Base-by-base conservation (phyloP, 2,888 invertebrate species). In the Lysandra bellargus region DNA sequence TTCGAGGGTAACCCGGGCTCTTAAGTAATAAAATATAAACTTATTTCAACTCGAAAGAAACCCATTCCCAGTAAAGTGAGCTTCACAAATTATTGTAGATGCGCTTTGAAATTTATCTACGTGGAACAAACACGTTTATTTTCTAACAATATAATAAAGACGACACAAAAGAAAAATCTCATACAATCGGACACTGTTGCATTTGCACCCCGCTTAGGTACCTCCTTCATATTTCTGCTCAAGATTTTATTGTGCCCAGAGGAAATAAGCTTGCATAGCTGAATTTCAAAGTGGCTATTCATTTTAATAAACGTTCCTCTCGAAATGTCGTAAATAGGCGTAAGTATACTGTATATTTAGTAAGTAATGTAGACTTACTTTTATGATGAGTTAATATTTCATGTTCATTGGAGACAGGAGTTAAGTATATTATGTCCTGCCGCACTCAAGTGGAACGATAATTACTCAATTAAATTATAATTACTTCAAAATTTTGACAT, bases 161-260 rank as follows among this genome's bases (percentile, higher is more conserved):
- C 76, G 53, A 33, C 76, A 76, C 78, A 57, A 80, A 76, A 57
- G 80, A 74, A 44, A 78, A 81, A 80, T 80, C 79, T 79, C 79
- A 61, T 80, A 80, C 80, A 79, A 82, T 83, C 83, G 83, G 82
- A 85, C 85, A 86, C 83, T 84, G 83, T 85, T 85, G 86, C 86
- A 86, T 85, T 85, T 83, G 82, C 81, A 80, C 84, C 80, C 84
- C 80, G 81, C 84, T 82, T 81, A 23, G 23, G 23, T 23, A 82
- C 81, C 80, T 81, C 80, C 84, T 86, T 86, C 85, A 87, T 85
- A 87, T 85, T 87, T 86, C 87, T 85, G 84, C 84, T 84, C 83
- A 82, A 82, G 85, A 85, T 87, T 87, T 86, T 84, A 86, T 85
- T 83, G 83, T 82, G 82, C 86, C 84, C 87, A 64, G 80, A 84